Evolutionary conservation across 1,140 invertebrate species (phyloP).

Genomic region (Latrodectus geometricus): DNA sequence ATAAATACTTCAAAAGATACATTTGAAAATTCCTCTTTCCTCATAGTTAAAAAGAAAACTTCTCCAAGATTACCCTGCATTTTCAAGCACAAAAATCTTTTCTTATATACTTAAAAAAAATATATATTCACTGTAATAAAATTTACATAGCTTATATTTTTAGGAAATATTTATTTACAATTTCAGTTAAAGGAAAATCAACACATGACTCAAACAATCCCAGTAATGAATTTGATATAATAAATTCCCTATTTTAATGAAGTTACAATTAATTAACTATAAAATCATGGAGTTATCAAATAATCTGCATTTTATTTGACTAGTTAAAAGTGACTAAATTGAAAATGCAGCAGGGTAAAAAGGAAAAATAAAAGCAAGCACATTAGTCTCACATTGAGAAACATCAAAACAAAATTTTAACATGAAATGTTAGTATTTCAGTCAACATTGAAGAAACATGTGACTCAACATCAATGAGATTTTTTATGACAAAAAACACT

Average conservation of each 20-base stretch:
- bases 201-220: neutral
- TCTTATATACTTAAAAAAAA: no score
- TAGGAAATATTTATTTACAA: no score
- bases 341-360: no score
- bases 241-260: neutral
- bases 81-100: neutral
- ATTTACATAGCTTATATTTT: no score
- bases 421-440: conserved; percentile 1
- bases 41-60: conserved; percentile 6
- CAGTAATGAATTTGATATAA: neutral
- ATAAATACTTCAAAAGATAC: conserved; percentile 27
- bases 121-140: no score
- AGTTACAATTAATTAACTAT: neutral
- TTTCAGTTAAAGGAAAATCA: no score
- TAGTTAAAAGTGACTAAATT: conserved; percentile 28
- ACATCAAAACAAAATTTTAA: neutral
- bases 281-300: neutral
- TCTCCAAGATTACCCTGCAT: conserved; percentile 17
- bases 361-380: neutral
- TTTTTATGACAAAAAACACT: neutral
- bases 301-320: conserved; percentile 29
- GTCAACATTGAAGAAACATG: neutral
- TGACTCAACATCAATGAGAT: neutral
- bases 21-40: neutral
- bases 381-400: neutral